phyloP scores from a whole-genome alignment of 1,140 invertebrate species.

The Caenorhabditis inopinata region DNA sequence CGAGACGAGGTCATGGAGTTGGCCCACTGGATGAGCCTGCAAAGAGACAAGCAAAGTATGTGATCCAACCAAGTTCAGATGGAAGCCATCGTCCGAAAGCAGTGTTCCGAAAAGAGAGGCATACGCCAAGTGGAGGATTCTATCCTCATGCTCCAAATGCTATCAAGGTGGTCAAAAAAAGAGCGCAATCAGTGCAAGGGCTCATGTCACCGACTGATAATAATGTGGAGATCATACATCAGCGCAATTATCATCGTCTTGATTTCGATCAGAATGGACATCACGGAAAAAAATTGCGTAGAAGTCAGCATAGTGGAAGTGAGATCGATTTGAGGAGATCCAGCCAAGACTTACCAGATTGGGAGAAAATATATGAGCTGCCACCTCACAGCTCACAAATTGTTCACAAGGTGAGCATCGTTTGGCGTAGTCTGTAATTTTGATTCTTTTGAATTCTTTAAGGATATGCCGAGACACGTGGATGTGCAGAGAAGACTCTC shows the following conservation, averaged over 20 bases:
- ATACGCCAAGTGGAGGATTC: constrained; percentile 60
- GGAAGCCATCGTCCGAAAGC: constrained; percentile 63
- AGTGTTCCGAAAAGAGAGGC: constrained; percentile 53
- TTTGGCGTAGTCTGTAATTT: too few relatives aligned
- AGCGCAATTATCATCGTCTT: constrained; percentile 52
- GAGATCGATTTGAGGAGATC: neutral
- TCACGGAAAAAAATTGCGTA: neutral
- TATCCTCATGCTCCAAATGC: constrained; percentile 64
- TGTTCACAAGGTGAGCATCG: constrained; percentile 39
- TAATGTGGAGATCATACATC: constrained; percentile 58
- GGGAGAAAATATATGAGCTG: constrained; percentile 63
- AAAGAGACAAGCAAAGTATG: constrained; percentile 56
- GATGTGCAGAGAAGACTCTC: constrained; percentile 57
- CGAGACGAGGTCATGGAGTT: constrained; percentile 49
- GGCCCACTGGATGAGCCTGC: constrained; percentile 60
- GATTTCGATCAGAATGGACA: constrained; percentile 29
- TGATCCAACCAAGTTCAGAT: constrained; percentile 55
- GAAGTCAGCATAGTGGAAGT: neutral
- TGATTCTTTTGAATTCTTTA: neutral
- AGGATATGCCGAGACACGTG: constrained; percentile 53
- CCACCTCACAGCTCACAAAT: constrained; percentile 61
- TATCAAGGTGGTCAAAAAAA: constrained; percentile 58
- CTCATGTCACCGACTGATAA: constrained; percentile 32
- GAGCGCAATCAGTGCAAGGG: constrained; percentile 47
- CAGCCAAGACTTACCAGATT: constrained; percentile 50